phyloP scores from a whole-genome alignment of 2,888 invertebrate genomes.

The Prionchulus punctatus region DNA sequence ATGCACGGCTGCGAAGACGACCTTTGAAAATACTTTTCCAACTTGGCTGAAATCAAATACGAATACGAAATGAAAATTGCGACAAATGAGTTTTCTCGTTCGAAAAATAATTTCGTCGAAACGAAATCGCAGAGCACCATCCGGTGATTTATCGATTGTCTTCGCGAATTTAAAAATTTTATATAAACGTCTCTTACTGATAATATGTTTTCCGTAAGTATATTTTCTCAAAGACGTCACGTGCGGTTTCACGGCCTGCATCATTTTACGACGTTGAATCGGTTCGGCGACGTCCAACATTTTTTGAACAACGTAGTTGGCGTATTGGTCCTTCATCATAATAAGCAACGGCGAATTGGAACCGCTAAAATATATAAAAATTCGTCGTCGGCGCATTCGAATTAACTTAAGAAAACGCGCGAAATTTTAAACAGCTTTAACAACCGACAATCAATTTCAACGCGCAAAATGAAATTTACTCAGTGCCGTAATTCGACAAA shows the following conservation, averaged over 20 bases:
- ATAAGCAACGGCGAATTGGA: constrained; percentile 32
- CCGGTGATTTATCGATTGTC: too few species aligned
- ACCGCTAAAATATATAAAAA: not conserved
- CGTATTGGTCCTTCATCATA: constrained; percentile 97
- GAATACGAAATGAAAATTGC: too few species aligned
- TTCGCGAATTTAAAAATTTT: too few species aligned
- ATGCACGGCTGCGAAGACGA: too few species aligned
- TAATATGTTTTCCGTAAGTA: constrained; percentile 52
- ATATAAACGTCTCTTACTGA: too few species aligned
- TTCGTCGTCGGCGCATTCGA: constrained; percentile 32
- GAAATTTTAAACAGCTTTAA: too few species aligned
- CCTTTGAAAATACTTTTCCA: too few species aligned
- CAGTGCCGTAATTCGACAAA: constrained; percentile 33
- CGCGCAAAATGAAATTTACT: too few species aligned
- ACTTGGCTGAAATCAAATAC: too few species aligned
- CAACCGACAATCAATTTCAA: not conserved
- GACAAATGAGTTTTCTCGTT: too few species aligned
- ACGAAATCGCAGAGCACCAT: too few species aligned
- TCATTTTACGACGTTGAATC: constrained; percentile 85
- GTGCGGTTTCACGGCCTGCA: constrained; percentile 92
- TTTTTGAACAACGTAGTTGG: constrained; percentile 99
- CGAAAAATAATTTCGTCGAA: too few species aligned
- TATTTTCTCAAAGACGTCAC: constrained; percentile 88
- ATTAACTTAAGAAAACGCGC: constrained; percentile 14
- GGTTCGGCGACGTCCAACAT: constrained; percentile 99